These are phyloP conservation scores for Charaxes varanes DNA, from an alignment of 1,140 invertebrate genomes.

Conservation along the genomic window DNA sequence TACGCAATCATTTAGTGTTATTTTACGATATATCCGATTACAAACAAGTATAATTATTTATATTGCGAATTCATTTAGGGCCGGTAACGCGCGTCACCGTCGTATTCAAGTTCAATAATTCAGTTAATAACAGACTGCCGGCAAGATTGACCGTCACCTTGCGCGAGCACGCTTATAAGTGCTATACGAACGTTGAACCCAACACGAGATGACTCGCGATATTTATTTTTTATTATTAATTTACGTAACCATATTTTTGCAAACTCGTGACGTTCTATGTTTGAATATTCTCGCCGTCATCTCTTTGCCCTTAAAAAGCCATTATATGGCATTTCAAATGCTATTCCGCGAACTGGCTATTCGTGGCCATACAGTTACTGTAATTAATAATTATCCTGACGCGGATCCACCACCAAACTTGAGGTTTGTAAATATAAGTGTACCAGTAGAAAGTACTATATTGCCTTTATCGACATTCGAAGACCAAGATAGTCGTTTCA, in stretches of 20 bases:
- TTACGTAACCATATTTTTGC: conserved; percentile 9
- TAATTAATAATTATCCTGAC: conserved; percentile 58
- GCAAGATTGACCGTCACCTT: conserved; percentile 8
- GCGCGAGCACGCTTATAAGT: conserved; percentile 2
- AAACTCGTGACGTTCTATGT: conserved; percentile 20
- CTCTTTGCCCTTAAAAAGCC: conserved; percentile 54
- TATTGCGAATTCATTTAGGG: too few species aligned
- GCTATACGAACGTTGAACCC: conserved; percentile 21
- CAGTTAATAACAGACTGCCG: conserved; percentile 13
- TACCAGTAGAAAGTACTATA: conserved; percentile 4
- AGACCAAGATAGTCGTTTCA: conserved; percentile 16
- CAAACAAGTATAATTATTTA: too few species aligned
- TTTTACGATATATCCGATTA: too few species aligned
- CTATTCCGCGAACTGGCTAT: conserved; percentile 57
- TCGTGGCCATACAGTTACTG: conserved; percentile 60
- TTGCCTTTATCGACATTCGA: conserved; percentile 29
- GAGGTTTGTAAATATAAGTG: conserved; percentile 33
- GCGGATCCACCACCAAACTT: conserved; percentile 36
- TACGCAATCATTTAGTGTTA: too few species aligned
- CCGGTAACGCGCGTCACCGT: too few species aligned
- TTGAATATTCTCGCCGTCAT: conserved; percentile 50
- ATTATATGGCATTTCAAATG: conserved; percentile 58
- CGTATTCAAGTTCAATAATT: too few species aligned
- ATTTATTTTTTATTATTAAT: conserved; percentile 20
- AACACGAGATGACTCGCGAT: conserved; percentile 12